Evolutionary conservation across 2,797 vertebrate genomes (phyloP), one percentile per base, ranked within the genome.

Genomic region (Naso thynnoides): DNA sequence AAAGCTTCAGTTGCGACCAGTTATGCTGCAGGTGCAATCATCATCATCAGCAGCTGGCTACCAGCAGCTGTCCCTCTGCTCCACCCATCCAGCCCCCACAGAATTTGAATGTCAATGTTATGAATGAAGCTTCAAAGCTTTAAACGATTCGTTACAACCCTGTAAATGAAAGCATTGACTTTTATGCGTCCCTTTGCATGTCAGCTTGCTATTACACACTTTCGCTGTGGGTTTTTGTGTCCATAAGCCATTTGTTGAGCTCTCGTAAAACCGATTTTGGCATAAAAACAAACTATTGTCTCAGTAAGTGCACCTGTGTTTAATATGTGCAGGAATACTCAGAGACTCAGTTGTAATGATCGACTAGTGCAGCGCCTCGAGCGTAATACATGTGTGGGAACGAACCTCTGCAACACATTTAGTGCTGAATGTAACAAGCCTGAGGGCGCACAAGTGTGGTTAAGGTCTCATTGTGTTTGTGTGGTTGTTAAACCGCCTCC

Each of bases 251-350:
- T 73, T 61, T 66, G 45, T 68, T 48, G 21, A 52, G 15, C 41
- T 57, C 69, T 66, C 27, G 27, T 72, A 57, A 83, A 77, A 75
- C 1, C 2, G 33, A 33, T 74, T 85, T 54, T 85, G 73, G 49
- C 81, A 73, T 44, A 60, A 27, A 41, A 36, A 8, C 48, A 13
- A 21, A 21, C 73, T 21, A 52, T 82, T 62, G 78, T 78, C 68
- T 79, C 38, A 16, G 66, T 53, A 27, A 14, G 50, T 47, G 52
- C 84, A 86, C 84, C 86, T 88, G 83, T 67, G 54, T 81, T 68
- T 76, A 86, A 83, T 87, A 76, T 81, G 68, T 60, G 73, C 52
- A 64, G 59, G 41, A 62, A 73, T 39, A 44, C 47, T 60, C 19
- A 24, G 42, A 27, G 39, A 29, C 56, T 55, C 23, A 65, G 36